These are phyloP conservation scores for Oryzaephilus surinamensis DNA, from an alignment of 1,140 invertebrate species.

Conservation along the genomic window DNA sequence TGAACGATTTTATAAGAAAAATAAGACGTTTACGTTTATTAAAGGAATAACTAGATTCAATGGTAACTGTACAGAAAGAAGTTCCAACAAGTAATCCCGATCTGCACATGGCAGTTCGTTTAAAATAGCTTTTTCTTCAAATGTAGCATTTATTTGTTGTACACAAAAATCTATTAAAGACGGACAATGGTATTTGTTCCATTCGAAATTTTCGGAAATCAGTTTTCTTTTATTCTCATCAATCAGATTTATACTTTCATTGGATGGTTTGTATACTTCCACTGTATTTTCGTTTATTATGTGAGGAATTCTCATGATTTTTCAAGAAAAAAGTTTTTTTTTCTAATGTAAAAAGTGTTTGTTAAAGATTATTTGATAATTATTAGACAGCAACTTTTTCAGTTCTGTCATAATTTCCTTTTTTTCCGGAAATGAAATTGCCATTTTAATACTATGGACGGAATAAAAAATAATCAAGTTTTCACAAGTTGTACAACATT, in stretches of 20 bases:
- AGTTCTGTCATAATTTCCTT: too few species aligned
- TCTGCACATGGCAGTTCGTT: conserved; percentile 26
- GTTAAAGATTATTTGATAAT: neutral
- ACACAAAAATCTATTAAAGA: conserved; percentile 23
- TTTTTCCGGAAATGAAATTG: too few species aligned
- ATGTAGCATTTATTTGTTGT: conserved; percentile 19
- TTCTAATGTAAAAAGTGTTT: neutral
- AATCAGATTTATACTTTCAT: conserved; percentile 14
- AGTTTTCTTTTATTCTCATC: conserved; percentile 21
- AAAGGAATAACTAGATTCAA: conserved; percentile 23
- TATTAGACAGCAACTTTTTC: too few species aligned
- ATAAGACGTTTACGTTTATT: conserved; percentile 19
- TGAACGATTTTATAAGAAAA: neutral
- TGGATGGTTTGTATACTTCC: conserved; percentile 17
- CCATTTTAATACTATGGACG: too few species aligned
- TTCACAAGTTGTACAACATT: neutral
- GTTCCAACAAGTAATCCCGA: conserved; percentile 23
- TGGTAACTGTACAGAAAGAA: conserved; percentile 20
- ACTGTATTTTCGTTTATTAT: conserved; percentile 20
- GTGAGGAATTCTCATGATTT: conserved; percentile 23
- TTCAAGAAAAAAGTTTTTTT: neutral
- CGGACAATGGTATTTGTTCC: conserved; percentile 20
- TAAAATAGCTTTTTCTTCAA: conserved; percentile 23
- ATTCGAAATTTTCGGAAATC: conserved; percentile 24
- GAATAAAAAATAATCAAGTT: neutral